These are phyloP conservation scores for Taphrorychus bicolor DNA, from an alignment of 2,888 invertebrate genomes.

Conservation along the genomic window DNA sequence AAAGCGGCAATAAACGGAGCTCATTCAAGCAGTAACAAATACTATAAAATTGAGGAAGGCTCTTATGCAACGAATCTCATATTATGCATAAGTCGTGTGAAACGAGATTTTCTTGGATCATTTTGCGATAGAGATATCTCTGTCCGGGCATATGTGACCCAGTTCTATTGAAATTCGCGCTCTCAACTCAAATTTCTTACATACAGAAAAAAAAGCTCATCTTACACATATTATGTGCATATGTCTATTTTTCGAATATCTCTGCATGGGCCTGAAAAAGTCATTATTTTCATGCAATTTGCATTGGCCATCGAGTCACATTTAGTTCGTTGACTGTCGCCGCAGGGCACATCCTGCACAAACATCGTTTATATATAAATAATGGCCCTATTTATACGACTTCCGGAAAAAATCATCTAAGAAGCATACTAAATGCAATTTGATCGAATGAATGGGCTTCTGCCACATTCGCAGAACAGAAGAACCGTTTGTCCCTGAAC, in stretches of 20 bases:
- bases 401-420: neutral
- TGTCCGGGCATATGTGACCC: neutral
- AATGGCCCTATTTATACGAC: neutral
- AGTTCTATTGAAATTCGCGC: neutral
- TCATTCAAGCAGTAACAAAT: neutral
- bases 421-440: neutral
- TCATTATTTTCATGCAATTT: neutral
- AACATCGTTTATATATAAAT: neutral
- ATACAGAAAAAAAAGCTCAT: neutral
- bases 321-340: neutral
- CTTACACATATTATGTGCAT: neutral
- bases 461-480: neutral
- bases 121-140: neutral
- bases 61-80: neutral
- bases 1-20: neutral
- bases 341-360: neutral
- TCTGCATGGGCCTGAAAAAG: neutral
- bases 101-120: neutral
- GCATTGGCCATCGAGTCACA: neutral
- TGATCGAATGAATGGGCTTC: neutral
- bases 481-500: neutral
- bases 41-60: neutral
- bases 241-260: neutral
- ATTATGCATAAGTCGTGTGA: neutral
- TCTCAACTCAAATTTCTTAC: neutral